Conservation (phyloP, 1,140 invertebrate genomes). For the Trachymyrmex cornetzi region DNA sequence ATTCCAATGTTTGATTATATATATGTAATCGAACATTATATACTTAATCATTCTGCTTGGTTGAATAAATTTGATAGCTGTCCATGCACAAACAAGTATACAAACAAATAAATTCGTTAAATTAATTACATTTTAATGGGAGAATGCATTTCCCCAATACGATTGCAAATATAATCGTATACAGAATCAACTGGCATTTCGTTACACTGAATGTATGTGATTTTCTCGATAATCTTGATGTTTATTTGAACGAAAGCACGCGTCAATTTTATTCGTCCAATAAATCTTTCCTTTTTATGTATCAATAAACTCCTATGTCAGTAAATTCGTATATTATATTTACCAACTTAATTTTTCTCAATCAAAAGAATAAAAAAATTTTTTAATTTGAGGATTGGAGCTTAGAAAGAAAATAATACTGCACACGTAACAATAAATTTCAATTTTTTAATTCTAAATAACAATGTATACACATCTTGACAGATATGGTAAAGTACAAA, state of each 20-base stretch:
- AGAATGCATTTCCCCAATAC: conserved; percentile 22
- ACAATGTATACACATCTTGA: conserved; percentile 9
- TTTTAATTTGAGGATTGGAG: background rate
- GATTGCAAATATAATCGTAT: background rate
- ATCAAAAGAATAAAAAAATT: background rate
- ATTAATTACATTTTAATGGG: background rate
- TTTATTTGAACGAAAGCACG: background rate
- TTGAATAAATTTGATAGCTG: conserved; percentile 9
- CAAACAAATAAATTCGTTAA: conserved; percentile 27
- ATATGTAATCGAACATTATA: conserved; percentile 6
- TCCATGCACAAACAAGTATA: conserved; percentile 7
- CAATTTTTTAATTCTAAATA: background rate
- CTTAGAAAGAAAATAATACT: background rate
- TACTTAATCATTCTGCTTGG: background rate
- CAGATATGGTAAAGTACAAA: background rate
- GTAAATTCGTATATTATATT: background rate
- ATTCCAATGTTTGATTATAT: background rate
- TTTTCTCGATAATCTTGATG: conserved; percentile 27
- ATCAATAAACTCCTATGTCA: background rate
- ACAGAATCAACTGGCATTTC: background rate
- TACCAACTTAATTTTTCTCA: background rate
- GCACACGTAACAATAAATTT: background rate
- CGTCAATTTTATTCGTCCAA: background rate
- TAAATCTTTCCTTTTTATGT: background rate
- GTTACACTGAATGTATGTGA: background rate